phyloP scores from a whole-genome alignment of 2,888 invertebrate genomes.

The Clitarchus hookeri region DNA sequence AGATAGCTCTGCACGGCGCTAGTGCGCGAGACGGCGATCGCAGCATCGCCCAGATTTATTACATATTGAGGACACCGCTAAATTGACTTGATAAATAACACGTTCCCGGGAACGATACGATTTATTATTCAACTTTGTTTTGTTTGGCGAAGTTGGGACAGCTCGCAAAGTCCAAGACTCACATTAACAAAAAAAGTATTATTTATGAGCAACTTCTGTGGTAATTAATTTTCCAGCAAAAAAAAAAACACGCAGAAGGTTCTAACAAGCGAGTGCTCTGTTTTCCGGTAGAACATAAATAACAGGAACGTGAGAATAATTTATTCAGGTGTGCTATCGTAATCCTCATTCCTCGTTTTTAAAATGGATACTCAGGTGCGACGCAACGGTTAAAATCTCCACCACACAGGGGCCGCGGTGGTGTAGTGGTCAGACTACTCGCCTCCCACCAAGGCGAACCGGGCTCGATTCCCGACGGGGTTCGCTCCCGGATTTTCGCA shows the following conservation, averaged over 20 bases:
- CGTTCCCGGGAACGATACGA: background rate
- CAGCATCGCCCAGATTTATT: background rate
- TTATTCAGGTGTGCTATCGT: background rate
- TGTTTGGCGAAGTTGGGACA: background rate
- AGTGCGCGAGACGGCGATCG: background rate
- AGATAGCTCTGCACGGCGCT: background rate
- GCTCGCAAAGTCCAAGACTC: background rate
- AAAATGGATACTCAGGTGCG: no score
- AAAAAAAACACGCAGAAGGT: background rate
- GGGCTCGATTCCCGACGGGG: no score
- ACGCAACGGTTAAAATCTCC: no score
- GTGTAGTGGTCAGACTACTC: no score
- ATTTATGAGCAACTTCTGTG: background rate
- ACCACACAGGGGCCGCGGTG: no score
- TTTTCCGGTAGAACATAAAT: conserved; percentile 1
- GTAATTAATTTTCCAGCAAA: background rate
- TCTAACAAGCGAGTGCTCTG: background rate
- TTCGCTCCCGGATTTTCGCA: no score
- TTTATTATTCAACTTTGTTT: background rate
- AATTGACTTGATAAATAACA: background rate
- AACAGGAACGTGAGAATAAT: background rate
- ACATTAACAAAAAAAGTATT: background rate
- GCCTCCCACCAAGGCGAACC: no score
- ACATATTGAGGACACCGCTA: background rate
- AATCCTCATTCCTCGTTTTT: no score